phyloP scores from a whole-genome alignment of 2,888 invertebrate genomes.

The Phania funesta region DNA sequence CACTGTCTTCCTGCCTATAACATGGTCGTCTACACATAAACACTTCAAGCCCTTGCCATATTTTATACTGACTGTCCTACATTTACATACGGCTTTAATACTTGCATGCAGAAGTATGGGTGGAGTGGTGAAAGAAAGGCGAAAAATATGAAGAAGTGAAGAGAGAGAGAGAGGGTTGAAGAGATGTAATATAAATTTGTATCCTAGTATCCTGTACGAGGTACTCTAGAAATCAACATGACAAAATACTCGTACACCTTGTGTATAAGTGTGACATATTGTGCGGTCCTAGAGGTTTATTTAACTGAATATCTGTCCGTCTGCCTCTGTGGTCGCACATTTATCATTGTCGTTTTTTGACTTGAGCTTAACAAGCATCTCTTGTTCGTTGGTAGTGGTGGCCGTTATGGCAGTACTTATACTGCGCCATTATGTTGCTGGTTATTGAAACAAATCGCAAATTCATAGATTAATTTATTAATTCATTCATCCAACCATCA shows the following conservation, averaged over 20 bases:
- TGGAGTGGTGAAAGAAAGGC: background rate
- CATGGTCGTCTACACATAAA: background rate
- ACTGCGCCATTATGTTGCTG: constrained; percentile 43
- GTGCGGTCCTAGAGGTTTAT: constrained; percentile 16
- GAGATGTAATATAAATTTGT: constrained; percentile 25
- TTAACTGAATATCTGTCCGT: background rate
- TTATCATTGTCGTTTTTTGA: constrained; percentile 66
- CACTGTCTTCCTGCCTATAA: background rate
- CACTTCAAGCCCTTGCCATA: constrained; percentile 14
- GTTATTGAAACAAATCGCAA: constrained; percentile 67
- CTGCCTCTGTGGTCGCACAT: constrained; percentile 42
- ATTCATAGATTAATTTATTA: constrained; percentile 65
- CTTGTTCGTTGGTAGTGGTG: constrained; percentile 15
- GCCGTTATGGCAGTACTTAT: constrained; percentile 6
- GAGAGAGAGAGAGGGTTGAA: background rate
- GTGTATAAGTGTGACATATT: background rate
- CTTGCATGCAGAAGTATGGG: background rate
- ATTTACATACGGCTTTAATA: background rate
- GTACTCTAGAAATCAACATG: background rate
- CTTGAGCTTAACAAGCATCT: constrained; percentile 35
- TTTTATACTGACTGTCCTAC: background rate
- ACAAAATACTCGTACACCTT: constrained; percentile 33
- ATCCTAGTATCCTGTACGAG: background rate
- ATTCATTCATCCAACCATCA: constrained; percentile 47
- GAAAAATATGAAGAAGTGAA: background rate